Evolutionary conservation across 2,113 vertebrate genomes (phyloP), one percentile per base, ranked within the genome.

Genomic region (Campylomormyrus tamandua): DNA sequence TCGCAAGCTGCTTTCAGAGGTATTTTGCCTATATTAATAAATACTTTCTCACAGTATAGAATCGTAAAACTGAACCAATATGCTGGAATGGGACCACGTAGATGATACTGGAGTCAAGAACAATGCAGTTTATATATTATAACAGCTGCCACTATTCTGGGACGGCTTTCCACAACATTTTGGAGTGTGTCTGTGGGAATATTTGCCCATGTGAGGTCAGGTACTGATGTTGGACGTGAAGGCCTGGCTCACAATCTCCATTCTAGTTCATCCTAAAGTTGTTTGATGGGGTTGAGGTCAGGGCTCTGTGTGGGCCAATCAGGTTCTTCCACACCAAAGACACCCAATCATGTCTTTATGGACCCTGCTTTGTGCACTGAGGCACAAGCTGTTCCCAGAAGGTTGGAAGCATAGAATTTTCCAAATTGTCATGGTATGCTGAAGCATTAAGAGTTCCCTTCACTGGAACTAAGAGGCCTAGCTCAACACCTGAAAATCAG

Each of bases 11-110:
- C 85, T 66, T 77, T 77, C 1, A 77, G 62, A 52, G 46, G n/a
- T 49, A 66, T 87, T 77, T 87, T 17, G 84, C 77, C 48, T 66
- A 27, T 27, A n/a, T 9, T 42, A 74, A 90, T 74, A 90, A 90
- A 50, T 27, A 77, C 21, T 77, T 56, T 70, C 46, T 66, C 11
- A 87, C n/a, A 62, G 89, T 19, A 35, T 58, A 10, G 27, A 87
- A 74, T 87, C 85, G 39, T 87, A 39, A 45, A 74, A 77, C 45
- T 31, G 19, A 45, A 42, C 21, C 53, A 83, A 42, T 48, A 19
- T 31, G 19, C 39, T 13, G 45, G 45, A 45, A 11, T 56, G 35
- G 31, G 11, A 9, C 11, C 45, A 10, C 21, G 21, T 49, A 27
- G 66, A 52, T 31, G 27, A 27, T 35, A 46, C 52, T 39, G 13